phyloP scores from a whole-genome alignment of 2,888 invertebrate genomes.

The Aporophyla nigra region DNA sequence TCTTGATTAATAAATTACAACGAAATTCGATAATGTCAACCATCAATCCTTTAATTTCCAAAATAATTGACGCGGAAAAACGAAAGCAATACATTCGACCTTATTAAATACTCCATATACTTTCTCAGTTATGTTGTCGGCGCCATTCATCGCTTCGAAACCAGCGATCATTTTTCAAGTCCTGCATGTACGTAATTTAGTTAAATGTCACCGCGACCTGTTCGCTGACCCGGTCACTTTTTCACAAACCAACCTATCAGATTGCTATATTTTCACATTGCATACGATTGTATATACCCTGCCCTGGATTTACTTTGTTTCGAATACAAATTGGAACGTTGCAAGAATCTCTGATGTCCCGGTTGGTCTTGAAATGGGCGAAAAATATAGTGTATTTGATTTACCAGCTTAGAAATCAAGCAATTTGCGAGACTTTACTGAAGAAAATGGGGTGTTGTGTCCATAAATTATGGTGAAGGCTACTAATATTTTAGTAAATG shows the following conservation, averaged over 20 bases:
- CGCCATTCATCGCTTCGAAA: slow-evolving; percentile 53
- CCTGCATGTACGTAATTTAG: slow-evolving; percentile 57
- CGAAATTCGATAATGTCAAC: slow-evolving; percentile 32
- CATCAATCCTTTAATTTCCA: slow-evolving; percentile 33
- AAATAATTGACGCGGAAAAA: slow-evolving; percentile 40
- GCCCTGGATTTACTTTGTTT: slow-evolving; percentile 40
- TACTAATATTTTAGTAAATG: slow-evolving; percentile 54
- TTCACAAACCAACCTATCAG: slow-evolving; percentile 65
- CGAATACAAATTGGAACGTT: slow-evolving; percentile 27
- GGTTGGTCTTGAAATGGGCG: slow-evolving; percentile 45
- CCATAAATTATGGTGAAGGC: slow-evolving; percentile 45
- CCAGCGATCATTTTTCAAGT: slow-evolving; percentile 49
- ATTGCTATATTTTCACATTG: slow-evolving; percentile 61
- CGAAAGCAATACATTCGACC: slow-evolving; percentile 42
- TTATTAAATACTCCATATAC: slow-evolving; percentile 37
- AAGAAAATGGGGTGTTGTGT: slow-evolving; percentile 41
- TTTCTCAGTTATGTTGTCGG: slow-evolving; percentile 34
- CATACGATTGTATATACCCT: slow-evolving; percentile 38
- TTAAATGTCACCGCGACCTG: slow-evolving; percentile 70
- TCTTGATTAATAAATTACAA: neutral
- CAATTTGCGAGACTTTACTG: slow-evolving; percentile 51
- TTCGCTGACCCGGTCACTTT: slow-evolving; percentile 82
- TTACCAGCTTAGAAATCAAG: slow-evolving; percentile 39
- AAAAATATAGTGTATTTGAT: slow-evolving; percentile 60
- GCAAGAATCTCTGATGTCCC: slow-evolving; percentile 2